Evolutionary conservation across 2,797 vertebrate genomes (phyloP).

Genomic region (Bryconaethiops microstoma): DNA sequence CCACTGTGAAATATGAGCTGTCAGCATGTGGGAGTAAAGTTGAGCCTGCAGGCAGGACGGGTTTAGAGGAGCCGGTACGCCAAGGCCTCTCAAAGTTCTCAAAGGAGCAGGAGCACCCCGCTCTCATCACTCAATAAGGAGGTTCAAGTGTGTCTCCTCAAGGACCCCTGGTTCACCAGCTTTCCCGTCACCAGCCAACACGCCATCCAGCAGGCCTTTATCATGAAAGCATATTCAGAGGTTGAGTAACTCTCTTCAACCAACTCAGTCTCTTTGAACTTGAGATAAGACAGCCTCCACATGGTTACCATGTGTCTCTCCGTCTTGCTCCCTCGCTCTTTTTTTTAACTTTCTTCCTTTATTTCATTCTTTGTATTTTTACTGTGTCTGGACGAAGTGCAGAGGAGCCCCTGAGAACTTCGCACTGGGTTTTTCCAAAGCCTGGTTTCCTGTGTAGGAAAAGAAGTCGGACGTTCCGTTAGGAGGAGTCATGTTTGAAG

Average conservation of each 20-base stretch:
- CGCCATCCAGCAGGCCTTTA: slow-evolving; percentile 62
- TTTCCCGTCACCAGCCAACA: slow-evolving; percentile 63
- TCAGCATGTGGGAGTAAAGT: slow-evolving; percentile 27
- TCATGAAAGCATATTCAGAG: slow-evolving; percentile 75
- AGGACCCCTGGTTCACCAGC: slow-evolving; percentile 57
- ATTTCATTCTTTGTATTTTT: slow-evolving; percentile 15
- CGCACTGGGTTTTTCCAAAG: slow-evolving; percentile 33
- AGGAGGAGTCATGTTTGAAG: slow-evolving; percentile 14
- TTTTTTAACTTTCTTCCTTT: slow-evolving; percentile 10
- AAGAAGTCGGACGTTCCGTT: slow-evolving; percentile 8
- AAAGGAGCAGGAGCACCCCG: slow-evolving; percentile 32
- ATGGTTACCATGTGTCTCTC: slow-evolving; percentile 65
- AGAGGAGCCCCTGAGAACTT: slow-evolving; percentile 35
- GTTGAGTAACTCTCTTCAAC: slow-evolving; percentile 68
- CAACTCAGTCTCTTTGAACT: slow-evolving; percentile 72
- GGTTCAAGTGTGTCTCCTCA: slow-evolving; percentile 60
- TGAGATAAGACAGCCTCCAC: slow-evolving; percentile 74
- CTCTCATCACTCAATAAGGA: slow-evolving; percentile 52
- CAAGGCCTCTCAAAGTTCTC: slow-evolving; percentile 1
- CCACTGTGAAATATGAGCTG: slow-evolving; percentile 32
- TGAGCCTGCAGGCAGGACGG: slow-evolving; percentile 1
- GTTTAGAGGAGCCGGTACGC: not conserved
- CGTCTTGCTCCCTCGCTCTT: slow-evolving; percentile 42
- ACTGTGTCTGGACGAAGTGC: slow-evolving; percentile 38
- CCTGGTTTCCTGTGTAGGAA: slow-evolving; percentile 39